phyloP scores from a whole-genome alignment of 2,113 vertebrate genomes.

The Coturnix japonica region DNA sequence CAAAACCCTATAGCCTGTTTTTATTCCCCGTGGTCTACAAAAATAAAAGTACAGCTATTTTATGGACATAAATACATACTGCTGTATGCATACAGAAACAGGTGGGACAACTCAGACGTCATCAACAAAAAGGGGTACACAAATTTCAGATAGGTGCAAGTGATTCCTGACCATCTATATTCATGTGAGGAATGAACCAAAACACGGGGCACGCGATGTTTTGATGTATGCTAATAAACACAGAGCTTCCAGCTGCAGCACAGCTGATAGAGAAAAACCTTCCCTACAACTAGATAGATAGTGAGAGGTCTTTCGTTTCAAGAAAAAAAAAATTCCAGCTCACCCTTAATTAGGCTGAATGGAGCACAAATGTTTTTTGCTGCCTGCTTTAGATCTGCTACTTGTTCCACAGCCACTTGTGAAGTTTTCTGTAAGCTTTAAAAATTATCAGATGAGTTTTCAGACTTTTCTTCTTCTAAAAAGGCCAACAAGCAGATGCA shows the following conservation, averaged over 20 bases:
- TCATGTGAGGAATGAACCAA: not conserved
- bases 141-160: not conserved
- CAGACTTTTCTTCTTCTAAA: not conserved
- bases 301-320: not conserved
- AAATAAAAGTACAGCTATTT: not conserved
- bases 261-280: not conserved
- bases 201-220: not conserved
- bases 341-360: not conserved
- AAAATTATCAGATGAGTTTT: not conserved
- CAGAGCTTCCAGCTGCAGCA: not conserved
- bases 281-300: not conserved
- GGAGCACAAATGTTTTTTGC: not conserved
- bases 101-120: not conserved
- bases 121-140: not conserved
- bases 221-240: not conserved
- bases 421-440: not conserved
- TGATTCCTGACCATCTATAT: not conserved
- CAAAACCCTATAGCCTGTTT: not conserved
- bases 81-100: not conserved
- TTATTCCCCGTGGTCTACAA: not conserved
- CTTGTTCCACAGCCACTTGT: not conserved
- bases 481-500: not conserved
- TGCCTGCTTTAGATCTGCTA: not conserved
- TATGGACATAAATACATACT: not conserved
- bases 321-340: not conserved